phyloP scores from a whole-genome alignment of 2,797 vertebrate species.

The Enteromius paludinosus region DNA sequence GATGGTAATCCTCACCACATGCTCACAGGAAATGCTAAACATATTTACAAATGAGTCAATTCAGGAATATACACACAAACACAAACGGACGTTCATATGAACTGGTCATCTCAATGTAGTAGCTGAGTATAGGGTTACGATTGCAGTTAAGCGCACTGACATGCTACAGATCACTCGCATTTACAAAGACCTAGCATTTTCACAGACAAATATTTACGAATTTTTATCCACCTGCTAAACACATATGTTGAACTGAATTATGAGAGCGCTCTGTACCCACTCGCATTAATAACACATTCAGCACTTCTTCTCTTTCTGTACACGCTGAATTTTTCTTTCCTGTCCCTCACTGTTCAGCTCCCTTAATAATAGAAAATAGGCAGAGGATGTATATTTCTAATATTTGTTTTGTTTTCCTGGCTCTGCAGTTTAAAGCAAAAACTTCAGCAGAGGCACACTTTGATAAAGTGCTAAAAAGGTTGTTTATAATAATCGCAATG shows the following conservation, averaged over 20 bases:
- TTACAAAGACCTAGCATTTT: background rate
- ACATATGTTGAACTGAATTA: background rate
- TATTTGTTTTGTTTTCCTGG: conserved; percentile 8
- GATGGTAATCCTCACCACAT: conserved; percentile 51
- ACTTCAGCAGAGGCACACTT: background rate
- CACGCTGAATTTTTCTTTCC: background rate
- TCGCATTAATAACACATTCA: background rate
- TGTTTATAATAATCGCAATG: background rate
- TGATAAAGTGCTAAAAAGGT: conserved; percentile 16
- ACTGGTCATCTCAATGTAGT: background rate
- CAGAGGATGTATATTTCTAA: background rate
- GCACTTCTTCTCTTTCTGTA: conserved; percentile 4
- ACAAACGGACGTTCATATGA: conserved; percentile 15
- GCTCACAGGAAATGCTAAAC: conserved; percentile 42
- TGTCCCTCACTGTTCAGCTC: conserved; percentile 3
- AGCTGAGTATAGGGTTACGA: background rate
- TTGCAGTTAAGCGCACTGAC: background rate
- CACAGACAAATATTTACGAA: background rate
- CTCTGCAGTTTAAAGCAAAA: background rate
- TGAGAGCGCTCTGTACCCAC: background rate
- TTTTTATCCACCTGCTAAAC: background rate
- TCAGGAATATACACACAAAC: conserved; percentile 15
- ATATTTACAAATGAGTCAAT: conserved; percentile 52
- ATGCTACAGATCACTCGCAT: background rate
- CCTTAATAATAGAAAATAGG: background rate